Percentiles rank a stretch among this genome's conserved stretches.
phyloP scores from a whole-genome alignment of 2,888 invertebrate species.

The Lepidochrysops patricia region DNA sequence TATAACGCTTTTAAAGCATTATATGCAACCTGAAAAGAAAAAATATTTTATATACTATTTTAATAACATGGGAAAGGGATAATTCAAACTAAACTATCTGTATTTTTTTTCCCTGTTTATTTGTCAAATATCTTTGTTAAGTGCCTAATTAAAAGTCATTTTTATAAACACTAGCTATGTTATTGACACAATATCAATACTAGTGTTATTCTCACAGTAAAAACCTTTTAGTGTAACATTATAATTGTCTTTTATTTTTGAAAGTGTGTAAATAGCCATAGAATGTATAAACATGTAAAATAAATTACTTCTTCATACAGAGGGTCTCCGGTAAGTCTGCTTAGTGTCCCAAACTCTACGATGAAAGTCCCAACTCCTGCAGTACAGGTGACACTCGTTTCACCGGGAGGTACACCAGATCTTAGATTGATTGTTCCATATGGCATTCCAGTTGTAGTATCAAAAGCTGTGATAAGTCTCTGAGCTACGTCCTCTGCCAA shows the following conservation, averaged over 20 bases:
- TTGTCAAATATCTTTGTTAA: too few relatives aligned
- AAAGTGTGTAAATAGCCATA: not conserved
- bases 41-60: not conserved
- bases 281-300: not conserved
- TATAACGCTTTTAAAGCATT: conserved; percentile 93
- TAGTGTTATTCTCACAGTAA: too few relatives aligned
- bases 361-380: conserved; percentile 98
- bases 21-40: conserved; percentile 81
- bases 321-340: conserved; percentile 93
- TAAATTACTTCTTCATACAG: conserved; percentile 88
- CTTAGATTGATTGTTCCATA: conserved; percentile 96
- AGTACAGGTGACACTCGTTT: conserved; percentile 97
- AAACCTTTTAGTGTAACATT: too few relatives aligned
- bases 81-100: too few relatives aligned
- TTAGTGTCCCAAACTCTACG: conserved; percentile 95
- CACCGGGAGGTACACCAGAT: conserved; percentile 93
- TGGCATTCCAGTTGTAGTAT: conserved; percentile 95
- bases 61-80: too few relatives aligned
- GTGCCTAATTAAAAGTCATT: too few relatives aligned
- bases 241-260: too few relatives aligned
- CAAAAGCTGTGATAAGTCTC: conserved; percentile 91
- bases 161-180: too few relatives aligned
- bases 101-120: too few relatives aligned
- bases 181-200: too few relatives aligned
- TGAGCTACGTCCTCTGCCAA: conserved; percentile 96